Evolutionary conservation across 92 coral and sea anemone genomes (phyloP), one percentile per base, ranked within the genome.

Genomic region (Paramuricea clavata): DNA sequence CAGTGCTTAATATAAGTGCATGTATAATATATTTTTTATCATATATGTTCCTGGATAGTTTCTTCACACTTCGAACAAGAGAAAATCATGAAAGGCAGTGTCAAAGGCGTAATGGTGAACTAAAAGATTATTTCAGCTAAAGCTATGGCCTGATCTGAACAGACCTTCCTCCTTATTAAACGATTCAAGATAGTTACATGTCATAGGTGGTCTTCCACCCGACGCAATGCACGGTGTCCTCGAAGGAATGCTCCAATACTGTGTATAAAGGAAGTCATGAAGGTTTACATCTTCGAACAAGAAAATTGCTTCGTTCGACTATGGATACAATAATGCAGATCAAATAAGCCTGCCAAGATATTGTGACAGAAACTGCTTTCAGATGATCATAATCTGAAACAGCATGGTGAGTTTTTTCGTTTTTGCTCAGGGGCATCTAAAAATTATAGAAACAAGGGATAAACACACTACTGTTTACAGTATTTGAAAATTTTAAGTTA

Each of bases 231-330:
- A 47, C 19, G 54, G 13, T 8, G 13, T 47, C 54, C 54, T 47
- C 1, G 54, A 47, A 47, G 54, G 54, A 2, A 17, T 47, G 2
- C 54, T 47, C 54, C 54, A 47, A 17, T 47, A 47, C 54, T n/a
- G n/a, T 2, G 4, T 2, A 15, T 47, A 2, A 47, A 47, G 54
- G 85, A 62, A 49, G 19, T 80, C 16, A 39, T 90, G 81, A 57
- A 86, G 67, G 35, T 26, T 80, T 19, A 88, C 82, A 12, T 21
- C 74, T 0, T 30, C 81, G 50, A 86, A 90, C 43, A 30, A 27
- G 5, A 81, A 49, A 74, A 90, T 90, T 28, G 23, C 36, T 42
- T 81, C 82, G 31, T 87, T 90, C 82, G 91, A 90, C 47, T 81
- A 87, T 87, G 91, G 91, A 34, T 90, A 73, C 72, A 39, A 41